Base-by-base conservation (phyloP, 2,113 vertebrate species). In the Oreochromis aureus region DNA sequence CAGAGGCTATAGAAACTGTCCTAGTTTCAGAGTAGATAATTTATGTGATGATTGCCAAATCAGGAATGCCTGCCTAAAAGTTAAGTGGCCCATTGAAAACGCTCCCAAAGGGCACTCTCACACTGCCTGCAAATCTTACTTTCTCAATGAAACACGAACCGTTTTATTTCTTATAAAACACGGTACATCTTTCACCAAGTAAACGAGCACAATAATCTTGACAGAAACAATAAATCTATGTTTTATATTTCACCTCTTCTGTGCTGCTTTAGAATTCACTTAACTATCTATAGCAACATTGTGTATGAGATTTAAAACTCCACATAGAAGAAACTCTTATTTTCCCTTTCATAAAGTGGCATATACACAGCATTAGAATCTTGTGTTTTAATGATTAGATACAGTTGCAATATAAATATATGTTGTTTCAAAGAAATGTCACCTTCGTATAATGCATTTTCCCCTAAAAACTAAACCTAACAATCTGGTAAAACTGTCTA, bases 391-490 rank as follows among this genome's bases (percentile, higher is more conserved):
- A 73, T 27, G 22, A 46, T 46, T 46, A 27, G 22, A 0, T 46
- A 5, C 13, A 73, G 22, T 39, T 73, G 41, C 41, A 73, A 10
- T 48, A 30, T 18, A 48, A 73, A 73, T 73, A 66, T 12, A 73
- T 18, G 22, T 6, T 73, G 2, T 46, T 73, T 73, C 22, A 73
- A 16, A 30, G 6, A 73, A 48, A 48, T 48, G 22, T 10, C 22
- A 18, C 4, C 41, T 5, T 30, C 48, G 0, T 30, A 1, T 48
- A 30, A 48, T 44, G 9, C 0, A 5, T 73, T 48, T 46, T 16
- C 7, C 6, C 15, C 41, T 66, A 66, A 22, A 22, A 66, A 8
- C 10, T 7, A 66, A 66, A 39, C 6, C 18, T 66, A 39, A 66
- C 34, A 39, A 11, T 66, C 61, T 66, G 34, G 34, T 22, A 39